These are phyloP conservation scores for Calidris pygmaea DNA, from an alignment of 2,113 vertebrate species.

Conservation along the genomic window DNA sequence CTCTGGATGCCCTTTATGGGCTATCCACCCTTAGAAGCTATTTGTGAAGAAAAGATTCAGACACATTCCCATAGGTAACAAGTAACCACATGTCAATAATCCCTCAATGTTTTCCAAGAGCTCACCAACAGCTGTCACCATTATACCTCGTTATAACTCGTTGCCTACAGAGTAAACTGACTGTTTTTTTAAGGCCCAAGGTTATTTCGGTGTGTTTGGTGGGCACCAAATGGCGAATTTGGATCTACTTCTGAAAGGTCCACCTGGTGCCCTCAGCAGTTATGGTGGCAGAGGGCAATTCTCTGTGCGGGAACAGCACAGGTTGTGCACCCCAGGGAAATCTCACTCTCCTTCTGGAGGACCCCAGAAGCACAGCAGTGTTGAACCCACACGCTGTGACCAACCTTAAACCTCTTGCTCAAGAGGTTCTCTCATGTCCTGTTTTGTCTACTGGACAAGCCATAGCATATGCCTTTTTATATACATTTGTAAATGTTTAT, in stretches of 20 bases:
- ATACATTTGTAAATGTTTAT: neutral
- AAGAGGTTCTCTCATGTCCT: neutral
- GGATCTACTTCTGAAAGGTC: neutral
- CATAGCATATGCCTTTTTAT: neutral
- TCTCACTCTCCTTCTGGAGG: neutral
- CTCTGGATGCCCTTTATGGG: neutral
- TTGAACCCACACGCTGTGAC: neutral
- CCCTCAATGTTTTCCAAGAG: neutral
- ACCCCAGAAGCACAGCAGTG: rapidly evolving
- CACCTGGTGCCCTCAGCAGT: neutral
- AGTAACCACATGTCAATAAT: neutral
- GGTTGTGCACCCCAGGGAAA: neutral
- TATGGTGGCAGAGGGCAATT: neutral
- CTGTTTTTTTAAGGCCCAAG: neutral
- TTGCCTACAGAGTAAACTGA: neutral
- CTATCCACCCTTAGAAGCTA: neutral
- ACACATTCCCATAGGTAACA: neutral
- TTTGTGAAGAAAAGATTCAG: neutral
- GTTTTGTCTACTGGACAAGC: neutral
- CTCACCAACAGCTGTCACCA: rapidly evolving
- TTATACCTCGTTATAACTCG: neutral
- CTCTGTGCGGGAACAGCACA: neutral
- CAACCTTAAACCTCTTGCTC: neutral
- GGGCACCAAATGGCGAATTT: neutral
- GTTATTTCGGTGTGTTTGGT: neutral